These are phyloP conservation scores for Anguilla rostrata DNA, from an alignment of 2,113 vertebrate species.

Conservation along the genomic window DNA sequence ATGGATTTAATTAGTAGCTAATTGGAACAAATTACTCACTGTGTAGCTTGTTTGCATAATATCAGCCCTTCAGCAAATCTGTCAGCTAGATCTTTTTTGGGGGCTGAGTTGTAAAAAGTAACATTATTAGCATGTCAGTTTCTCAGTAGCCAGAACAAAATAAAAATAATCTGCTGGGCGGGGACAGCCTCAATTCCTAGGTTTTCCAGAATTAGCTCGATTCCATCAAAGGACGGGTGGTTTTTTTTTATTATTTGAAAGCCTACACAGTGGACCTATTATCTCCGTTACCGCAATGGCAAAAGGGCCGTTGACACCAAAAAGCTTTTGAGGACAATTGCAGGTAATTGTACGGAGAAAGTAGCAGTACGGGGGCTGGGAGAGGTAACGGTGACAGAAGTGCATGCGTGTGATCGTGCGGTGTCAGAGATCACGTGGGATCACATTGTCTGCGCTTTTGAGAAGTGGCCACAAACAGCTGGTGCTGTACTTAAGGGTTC, in stretches of 20 bases:
- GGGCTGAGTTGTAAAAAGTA: background rate
- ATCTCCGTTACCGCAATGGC: conserved; percentile 3
- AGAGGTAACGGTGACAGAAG: background rate
- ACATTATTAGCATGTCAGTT: background rate
- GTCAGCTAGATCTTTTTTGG: background rate
- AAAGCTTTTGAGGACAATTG: conserved; percentile 16
- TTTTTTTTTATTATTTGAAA: conserved; percentile 2
- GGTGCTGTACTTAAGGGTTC: background rate
- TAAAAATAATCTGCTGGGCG: background rate
- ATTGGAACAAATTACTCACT: background rate
- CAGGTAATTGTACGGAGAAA: conserved; percentile 26
- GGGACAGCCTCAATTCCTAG: background rate
- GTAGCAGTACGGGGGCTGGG: conserved; percentile 10
- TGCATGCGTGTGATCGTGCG: background rate
- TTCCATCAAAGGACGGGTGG: background rate
- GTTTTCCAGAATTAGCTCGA: background rate
- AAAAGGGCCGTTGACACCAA: conserved; percentile 16
- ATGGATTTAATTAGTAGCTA: conserved; percentile 1
- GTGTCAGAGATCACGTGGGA: background rate
- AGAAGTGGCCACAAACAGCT: conserved; percentile 9
- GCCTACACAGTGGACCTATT: conserved; percentile 4
- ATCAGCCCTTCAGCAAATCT: background rate
- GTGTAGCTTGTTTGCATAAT: background rate
- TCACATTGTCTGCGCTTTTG: background rate
- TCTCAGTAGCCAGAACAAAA: background rate